Conservation (phyloP, 2,888 invertebrate genomes). For the Tuberolachnus salignus region DNA sequence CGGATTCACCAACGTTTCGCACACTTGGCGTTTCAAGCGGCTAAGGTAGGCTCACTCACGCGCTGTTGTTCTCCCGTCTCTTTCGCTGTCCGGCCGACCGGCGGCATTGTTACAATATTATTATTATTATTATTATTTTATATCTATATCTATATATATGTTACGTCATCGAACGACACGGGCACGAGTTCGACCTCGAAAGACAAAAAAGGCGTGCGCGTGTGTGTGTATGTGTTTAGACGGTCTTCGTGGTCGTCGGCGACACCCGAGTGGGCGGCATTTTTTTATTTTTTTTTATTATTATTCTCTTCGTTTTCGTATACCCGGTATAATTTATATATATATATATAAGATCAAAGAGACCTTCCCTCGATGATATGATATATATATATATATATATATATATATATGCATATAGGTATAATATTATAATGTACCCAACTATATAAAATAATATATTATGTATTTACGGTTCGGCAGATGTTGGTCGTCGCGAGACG, state of each 20-base stretch:
- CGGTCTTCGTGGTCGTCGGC: constrained; percentile 40
- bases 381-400: not conserved
- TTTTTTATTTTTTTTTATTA: too few relatives aligned
- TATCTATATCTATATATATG: too few relatives aligned
- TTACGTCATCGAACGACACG: not conserved
- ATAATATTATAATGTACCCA: not conserved
- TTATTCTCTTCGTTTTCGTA: constrained; percentile 18
- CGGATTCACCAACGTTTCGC: constrained; percentile 56
- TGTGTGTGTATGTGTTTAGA: not conserved
- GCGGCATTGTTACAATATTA: not conserved
- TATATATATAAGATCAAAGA: not conserved
- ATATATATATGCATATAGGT: not conserved
- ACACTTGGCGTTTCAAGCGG: constrained; percentile 57
- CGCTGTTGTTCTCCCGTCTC: not conserved
- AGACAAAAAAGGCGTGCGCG: constrained; percentile 42
- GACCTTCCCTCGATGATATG: constrained; percentile 38
- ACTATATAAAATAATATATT: not conserved
- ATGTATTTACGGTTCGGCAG: constrained; percentile 33
- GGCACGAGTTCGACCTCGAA: constrained; percentile 36
- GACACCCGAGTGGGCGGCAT: constrained; percentile 40
- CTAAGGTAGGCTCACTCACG: constrained; percentile 39
- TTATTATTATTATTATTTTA: constrained; percentile 4
- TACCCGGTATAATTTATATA: not conserved
- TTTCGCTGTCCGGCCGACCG: not conserved
- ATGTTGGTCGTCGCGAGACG: constrained; percentile 32